Conservation (phyloP, 2,113 vertebrate species). For the Poeciliopsis prolifica region DNA sequence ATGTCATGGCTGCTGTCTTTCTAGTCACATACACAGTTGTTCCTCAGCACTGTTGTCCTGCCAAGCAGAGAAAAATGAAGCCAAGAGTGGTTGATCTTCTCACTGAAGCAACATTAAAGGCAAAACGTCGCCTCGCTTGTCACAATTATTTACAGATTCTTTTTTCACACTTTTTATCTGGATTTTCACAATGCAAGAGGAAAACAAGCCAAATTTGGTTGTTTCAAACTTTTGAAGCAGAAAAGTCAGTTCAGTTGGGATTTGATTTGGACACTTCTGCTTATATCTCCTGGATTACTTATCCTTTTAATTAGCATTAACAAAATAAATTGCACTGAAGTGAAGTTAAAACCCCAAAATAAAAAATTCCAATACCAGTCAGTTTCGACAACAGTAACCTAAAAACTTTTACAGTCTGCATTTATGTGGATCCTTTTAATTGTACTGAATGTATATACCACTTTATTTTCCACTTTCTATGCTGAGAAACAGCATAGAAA, state of each 20-base stretch:
- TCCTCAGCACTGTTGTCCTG: constrained; percentile 16
- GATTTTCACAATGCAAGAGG: not conserved
- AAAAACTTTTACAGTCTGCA: not conserved
- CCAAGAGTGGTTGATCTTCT: not conserved
- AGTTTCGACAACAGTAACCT: not conserved
- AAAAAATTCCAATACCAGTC: not conserved
- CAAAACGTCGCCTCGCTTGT: not conserved
- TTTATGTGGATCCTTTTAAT: not conserved
- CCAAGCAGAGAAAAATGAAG: constrained; percentile 16
- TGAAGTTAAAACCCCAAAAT: not conserved
- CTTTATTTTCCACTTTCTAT: not conserved
- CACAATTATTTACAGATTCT: not conserved
- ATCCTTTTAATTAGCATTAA: not conserved
- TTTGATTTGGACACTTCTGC: not conserved
- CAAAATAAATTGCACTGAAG: not conserved
- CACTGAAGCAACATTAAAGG: not conserved
- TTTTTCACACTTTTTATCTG: too few species aligned
- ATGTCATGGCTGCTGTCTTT: constrained; percentile 54
- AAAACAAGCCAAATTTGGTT: not conserved
- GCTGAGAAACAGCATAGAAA: not conserved
- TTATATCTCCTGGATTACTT: not conserved
- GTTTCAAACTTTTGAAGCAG: not conserved
- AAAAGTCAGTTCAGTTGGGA: not conserved
- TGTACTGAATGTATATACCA: not conserved
- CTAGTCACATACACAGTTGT: constrained; percentile 26